phyloP scores from a whole-genome alignment of 35 echinoderm and acorn worm species.

The Holothuria glaberrima region DNA sequence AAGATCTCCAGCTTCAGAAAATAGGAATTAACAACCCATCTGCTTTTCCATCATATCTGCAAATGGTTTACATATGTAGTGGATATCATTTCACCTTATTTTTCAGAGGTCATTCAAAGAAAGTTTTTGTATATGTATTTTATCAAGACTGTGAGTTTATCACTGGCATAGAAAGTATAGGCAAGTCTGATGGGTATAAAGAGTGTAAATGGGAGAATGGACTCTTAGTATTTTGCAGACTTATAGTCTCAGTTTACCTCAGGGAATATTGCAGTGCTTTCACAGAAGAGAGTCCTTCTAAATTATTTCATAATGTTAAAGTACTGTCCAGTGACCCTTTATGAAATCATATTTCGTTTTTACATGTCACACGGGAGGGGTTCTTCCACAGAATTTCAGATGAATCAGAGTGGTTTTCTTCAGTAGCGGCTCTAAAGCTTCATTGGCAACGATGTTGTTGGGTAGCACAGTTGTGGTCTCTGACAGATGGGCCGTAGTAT shows the following conservation, averaged over 20 bases:
- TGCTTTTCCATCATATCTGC: not conserved
- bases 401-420: constrained; percentile 52
- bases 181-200: not conserved
- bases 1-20: constrained; percentile 7
- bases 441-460: constrained; percentile 58
- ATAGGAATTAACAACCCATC: not conserved
- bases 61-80: constrained; percentile 40
- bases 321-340: not conserved
- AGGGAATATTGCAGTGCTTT: constrained; percentile 57
- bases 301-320: constrained; percentile 24
- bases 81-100: constrained; percentile 60
- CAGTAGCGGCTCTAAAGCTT: constrained; percentile 55
- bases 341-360: constrained; percentile 39
- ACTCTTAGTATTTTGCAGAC: constrained; percentile 47
- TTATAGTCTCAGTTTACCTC: constrained; percentile 57
- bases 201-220: not conserved
- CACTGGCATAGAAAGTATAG: not conserved
- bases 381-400: constrained; percentile 35
- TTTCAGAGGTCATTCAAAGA: constrained; percentile 56
- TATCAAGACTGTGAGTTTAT: constrained; percentile 54
- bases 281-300: constrained; percentile 23
- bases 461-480: constrained; percentile 57
- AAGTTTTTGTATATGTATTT: constrained; percentile 51
- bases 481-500: constrained; percentile 53
- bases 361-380: constrained; percentile 42